A percentile compares a stretch with the other conserved stretches of the same genome.
These are phyloP conservation scores for Heliconius erato DNA, from an alignment of 2,888 invertebrate species.

Conservation along the genomic window DNA sequence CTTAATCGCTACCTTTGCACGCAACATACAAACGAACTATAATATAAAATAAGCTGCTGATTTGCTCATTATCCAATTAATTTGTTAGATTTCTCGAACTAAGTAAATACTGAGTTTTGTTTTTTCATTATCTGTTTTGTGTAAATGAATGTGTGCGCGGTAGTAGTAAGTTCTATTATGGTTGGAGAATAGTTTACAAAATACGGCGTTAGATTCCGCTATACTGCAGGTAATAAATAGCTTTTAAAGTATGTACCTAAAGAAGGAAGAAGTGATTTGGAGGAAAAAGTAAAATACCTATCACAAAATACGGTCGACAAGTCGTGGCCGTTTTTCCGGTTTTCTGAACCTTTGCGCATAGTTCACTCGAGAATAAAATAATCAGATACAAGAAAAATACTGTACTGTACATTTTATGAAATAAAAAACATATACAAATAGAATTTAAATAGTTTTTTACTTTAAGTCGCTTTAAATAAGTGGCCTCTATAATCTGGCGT, in stretches of 20 bases:
- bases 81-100: slow-evolving; percentile 11
- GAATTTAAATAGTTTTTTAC: neutral
- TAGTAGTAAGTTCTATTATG: neutral
- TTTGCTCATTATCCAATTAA: slow-evolving; percentile 15
- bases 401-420: too few species aligned
- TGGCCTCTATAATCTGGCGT: neutral
- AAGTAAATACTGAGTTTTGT: neutral
- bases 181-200: neutral
- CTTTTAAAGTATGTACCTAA: too few species aligned
- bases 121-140: neutral
- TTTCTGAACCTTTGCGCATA: too few species aligned
- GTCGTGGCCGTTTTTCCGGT: too few species aligned
- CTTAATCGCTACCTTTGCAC: slow-evolving; percentile 43
- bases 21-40: slow-evolving; percentile 34
- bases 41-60: slow-evolving; percentile 8
- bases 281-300: too few species aligned
- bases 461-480: neutral
- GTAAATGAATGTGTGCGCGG: too few species aligned
- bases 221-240: neutral
- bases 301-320: too few species aligned
- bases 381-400: too few species aligned
- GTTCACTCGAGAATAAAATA: too few species aligned
- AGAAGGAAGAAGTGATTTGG: too few species aligned
- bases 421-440: neutral
- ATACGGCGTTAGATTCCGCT: neutral